Conservation (phyloP, 2,888 invertebrate genomes). For the Hermaeophaga mercurialis region DNA sequence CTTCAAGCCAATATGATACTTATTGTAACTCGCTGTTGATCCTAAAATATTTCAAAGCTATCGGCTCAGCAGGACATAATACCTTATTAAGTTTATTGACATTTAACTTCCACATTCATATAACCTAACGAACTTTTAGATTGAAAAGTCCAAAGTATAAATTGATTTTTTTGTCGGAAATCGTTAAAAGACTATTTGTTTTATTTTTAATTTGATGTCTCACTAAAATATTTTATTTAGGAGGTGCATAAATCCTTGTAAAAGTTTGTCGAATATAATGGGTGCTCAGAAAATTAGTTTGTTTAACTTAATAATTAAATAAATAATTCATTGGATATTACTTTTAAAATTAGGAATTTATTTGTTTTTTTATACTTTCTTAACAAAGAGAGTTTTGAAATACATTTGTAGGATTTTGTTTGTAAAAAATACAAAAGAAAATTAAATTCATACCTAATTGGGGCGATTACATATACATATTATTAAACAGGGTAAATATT, state of each 20-base stretch:
- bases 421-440: too few species aligned
- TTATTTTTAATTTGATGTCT: slow-evolving; percentile 19
- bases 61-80: slow-evolving; percentile 27
- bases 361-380: too few species aligned
- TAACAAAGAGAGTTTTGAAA: too few species aligned
- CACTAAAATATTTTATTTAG: slow-evolving; percentile 3
- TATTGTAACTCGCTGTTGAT: neutral
- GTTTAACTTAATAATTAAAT: neutral
- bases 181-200: slow-evolving; percentile 8
- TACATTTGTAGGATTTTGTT: too few species aligned
- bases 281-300: neutral
- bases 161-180: slow-evolving; percentile 23
- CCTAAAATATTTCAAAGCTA: too few species aligned
- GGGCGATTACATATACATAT: too few species aligned
- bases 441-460: too few species aligned
- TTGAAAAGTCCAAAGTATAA: slow-evolving; percentile 24
- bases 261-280: neutral
- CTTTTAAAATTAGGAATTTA: too few species aligned
- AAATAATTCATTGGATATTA: neutral
- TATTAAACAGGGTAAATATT: too few species aligned
- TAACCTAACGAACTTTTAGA: slow-evolving; percentile 29
- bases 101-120: slow-evolving; percentile 31
- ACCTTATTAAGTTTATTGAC: slow-evolving; percentile 32
- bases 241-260: neutral
- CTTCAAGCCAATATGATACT: neutral